These are phyloP conservation scores for Anisognathus igniventris DNA, from an alignment of 2,797 vertebrate genomes.

Conservation along the genomic window DNA sequence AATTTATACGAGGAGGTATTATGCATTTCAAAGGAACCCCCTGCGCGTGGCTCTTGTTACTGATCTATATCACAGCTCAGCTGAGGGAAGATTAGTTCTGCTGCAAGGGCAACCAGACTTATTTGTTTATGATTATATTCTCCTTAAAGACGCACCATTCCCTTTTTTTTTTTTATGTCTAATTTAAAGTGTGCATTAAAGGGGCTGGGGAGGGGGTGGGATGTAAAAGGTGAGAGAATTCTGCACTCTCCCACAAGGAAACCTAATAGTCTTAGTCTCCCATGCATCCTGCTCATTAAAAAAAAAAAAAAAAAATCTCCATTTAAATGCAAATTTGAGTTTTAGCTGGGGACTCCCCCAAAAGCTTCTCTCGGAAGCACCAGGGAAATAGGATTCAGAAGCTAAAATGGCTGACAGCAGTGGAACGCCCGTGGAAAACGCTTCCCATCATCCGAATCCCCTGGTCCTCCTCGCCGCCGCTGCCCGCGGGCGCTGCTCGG, in stretches of 20 bases:
- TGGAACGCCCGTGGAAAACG: neutral
- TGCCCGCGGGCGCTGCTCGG: neutral
- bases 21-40: slow-evolving; percentile 85
- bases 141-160: slow-evolving; percentile 53
- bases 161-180: slow-evolving; percentile 21
- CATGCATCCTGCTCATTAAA: slow-evolving; percentile 81
- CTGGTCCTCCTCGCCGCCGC: fast-evolving
- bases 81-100: slow-evolving; percentile 80
- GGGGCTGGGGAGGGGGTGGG: neutral
- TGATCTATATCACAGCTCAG: slow-evolving; percentile 79
- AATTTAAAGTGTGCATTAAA: slow-evolving; percentile 47
- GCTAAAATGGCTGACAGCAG: slow-evolving; percentile 67
- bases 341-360: slow-evolving; percentile 73
- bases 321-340: slow-evolving; percentile 84
- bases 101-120: slow-evolving; percentile 76
- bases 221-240: slow-evolving; percentile 72
- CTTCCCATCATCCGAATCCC: neutral
- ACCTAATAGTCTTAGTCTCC: slow-evolving; percentile 80
- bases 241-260: slow-evolving; percentile 73
- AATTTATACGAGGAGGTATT: slow-evolving; percentile 82
- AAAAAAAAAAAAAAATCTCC: slow-evolving; percentile 63
- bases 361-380: slow-evolving; percentile 65
- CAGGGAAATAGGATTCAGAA: slow-evolving; percentile 67
- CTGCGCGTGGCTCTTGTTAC: slow-evolving; percentile 78
- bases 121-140: slow-evolving; percentile 84